Percentiles rank a stretch among this genome's conserved stretches.
Conservation (phyloP, 2,797 vertebrate species). For the Scolopax bukidnonensis region DNA sequence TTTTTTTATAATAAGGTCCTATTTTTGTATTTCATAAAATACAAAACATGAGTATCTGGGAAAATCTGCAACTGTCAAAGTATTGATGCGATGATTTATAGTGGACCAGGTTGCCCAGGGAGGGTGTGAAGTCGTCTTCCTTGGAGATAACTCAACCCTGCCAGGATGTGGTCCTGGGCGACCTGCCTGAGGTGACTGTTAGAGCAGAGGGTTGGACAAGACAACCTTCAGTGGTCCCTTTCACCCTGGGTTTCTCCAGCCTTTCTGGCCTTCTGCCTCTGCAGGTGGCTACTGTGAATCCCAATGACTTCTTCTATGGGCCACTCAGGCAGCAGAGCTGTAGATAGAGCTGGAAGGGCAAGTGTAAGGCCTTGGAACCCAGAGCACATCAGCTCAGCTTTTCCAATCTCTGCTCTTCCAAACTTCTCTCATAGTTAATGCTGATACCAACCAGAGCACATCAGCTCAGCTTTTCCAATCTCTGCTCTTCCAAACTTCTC, state of each 20-base stretch:
- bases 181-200: background rate
- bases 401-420: background rate
- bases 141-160: background rate
- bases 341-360: background rate
- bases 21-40: background rate
- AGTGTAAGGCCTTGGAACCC: background rate
- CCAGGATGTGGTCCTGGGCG: background rate
- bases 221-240: background rate
- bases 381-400: background rate
- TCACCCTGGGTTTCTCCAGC: background rate
- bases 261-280: background rate
- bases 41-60: background rate
- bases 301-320: background rate
- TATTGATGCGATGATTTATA: background rate
- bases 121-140: background rate
- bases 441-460: background rate
- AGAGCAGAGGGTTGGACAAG: background rate
- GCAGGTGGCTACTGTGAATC: background rate
- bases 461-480: background rate
- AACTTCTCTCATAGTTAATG: too few species aligned
- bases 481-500: background rate
- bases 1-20: background rate
- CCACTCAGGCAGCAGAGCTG: background rate
- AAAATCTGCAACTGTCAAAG: background rate
- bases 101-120: background rate